Evolutionary conservation across 2,888 invertebrate genomes (phyloP).

Genomic region (Pyrgus malvae): DNA sequence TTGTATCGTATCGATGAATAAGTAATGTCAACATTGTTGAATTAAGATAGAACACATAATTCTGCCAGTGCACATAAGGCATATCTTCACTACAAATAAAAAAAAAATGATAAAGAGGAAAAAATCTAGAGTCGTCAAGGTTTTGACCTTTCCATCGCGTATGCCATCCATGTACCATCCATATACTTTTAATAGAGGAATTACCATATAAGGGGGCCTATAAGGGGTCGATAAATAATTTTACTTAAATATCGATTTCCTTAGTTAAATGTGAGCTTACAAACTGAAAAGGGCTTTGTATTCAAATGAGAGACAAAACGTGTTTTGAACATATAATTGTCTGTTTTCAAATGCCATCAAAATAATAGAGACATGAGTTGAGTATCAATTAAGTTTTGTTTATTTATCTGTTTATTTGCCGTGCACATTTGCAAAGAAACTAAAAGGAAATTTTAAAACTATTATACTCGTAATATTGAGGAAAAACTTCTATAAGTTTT

Average conservation of each 20-base stretch:
- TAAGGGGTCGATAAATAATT: slow-evolving; percentile 4
- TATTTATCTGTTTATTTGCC: slow-evolving; percentile 2
- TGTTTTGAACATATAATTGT: slow-evolving; percentile 18
- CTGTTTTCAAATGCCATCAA: slow-evolving; percentile 22
- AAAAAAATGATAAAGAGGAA: too few species aligned
- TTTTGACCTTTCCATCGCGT: too few species aligned
- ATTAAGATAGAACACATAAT: too few species aligned
- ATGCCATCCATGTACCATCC: too few species aligned
- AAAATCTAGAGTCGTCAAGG: too few species aligned
- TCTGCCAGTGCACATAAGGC: too few species aligned
- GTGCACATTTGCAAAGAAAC: too few species aligned
- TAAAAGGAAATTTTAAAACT: neutral
- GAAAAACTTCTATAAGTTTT: neutral
- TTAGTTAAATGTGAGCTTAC: slow-evolving; percentile 7
- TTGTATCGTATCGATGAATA: too few species aligned
- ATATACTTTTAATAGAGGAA: too few species aligned
- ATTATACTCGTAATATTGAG: neutral
- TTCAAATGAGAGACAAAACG: slow-evolving; percentile 24
- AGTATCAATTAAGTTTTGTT: slow-evolving; percentile 16
- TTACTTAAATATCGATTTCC: slow-evolving; percentile 5
- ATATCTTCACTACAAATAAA: too few species aligned
- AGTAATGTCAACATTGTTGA: too few species aligned
- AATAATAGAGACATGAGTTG: slow-evolving; percentile 20
- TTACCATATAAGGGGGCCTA: too few species aligned
- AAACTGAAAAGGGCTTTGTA: slow-evolving; percentile 19